Conservation (phyloP, 2,113 vertebrate species). For the Phycodurus eques region DNA sequence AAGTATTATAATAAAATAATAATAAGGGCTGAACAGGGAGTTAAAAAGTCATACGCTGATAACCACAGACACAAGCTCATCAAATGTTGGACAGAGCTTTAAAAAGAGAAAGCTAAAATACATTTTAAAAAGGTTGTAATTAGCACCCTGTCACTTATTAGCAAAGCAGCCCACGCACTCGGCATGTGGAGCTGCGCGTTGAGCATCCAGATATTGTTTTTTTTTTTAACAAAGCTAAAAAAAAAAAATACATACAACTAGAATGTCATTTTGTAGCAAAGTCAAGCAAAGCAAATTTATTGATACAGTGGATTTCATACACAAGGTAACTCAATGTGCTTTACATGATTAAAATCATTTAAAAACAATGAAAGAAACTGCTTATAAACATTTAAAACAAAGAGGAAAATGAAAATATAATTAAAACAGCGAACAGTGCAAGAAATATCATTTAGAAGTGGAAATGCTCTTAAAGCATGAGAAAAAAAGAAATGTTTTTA, state of each 20-base stretch:
- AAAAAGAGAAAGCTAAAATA: neutral
- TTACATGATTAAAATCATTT: no score
- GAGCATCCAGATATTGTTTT: conserved; percentile 32
- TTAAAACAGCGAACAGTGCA: no score
- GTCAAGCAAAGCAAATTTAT: no score
- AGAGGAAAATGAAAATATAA: no score
- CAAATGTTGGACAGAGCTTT: conserved; percentile 40
- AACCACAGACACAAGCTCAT: conserved; percentile 42
- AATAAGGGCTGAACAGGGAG: conserved; percentile 24
- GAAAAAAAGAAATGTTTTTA: no score
- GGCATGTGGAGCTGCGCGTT: conserved; percentile 6
- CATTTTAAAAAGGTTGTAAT: conserved; percentile 46
- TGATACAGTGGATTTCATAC: no score
- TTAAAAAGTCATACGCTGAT: conserved; percentile 38
- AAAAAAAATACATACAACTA: neutral
- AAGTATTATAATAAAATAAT: conserved; percentile 29
- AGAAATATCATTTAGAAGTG: no score
- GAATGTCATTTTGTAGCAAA: neutral
- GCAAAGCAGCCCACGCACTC: conserved; percentile 33
- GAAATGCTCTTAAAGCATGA: no score
- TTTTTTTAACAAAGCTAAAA: neutral
- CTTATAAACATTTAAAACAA: no score
- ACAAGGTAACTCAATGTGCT: no score
- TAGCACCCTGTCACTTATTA: conserved; percentile 56
- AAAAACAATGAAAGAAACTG: no score